Base-by-base conservation (phyloP, 1,140 invertebrate genomes). In the Asbolus verrucosus region DNA sequence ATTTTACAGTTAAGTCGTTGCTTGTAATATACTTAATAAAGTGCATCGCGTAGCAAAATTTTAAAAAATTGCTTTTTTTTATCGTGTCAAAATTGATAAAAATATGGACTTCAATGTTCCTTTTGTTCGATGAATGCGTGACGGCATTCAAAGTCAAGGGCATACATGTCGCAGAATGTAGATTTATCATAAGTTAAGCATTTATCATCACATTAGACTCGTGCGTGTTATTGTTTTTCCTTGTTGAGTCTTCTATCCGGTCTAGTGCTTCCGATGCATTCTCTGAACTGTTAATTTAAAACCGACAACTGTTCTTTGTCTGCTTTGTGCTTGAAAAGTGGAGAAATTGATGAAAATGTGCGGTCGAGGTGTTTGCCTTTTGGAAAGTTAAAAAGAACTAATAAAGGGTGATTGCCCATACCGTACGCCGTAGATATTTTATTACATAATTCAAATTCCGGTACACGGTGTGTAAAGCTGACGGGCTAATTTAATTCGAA, bases 101-200 rank as follows among this genome's bases (percentile, higher is more conserved):
- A 50, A 21, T 54, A 18, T 46, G 16, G 41, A 18, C 46, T 46
- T 54, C 19, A 54, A 24, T 54, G 46, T 24, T 16, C 46, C 41
- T 46, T 19, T 46, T 46, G 46, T 54, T 54, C 46, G 9, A 54
- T 54, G 11, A 16, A 27, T 11, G 19, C 43, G 43, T 50, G 43
- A 50, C 14, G 46, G 21, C 21, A 54, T 30, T 27, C 46, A 54
- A 54, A 54, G 46, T 54, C 46, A 54, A 54, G 46, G 46, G 46
- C 46, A 54, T 2, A 36, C n/a, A 30, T 11, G 14, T 14, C n/a
- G 41, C 41, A 18, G n/a, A 54, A 27, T 21, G 46, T 15, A 54
- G 46, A 54, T 54, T 46, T 54, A 54, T 54, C 46, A 54, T 21
- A 54, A 54, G 21, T 54, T 54, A n/a, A 54, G 21, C 46, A 27